Evolutionary conservation across 2,888 invertebrate genomes (phyloP), one percentile per base, ranked within the genome.

Genomic region (Spodoptera picta): DNA sequence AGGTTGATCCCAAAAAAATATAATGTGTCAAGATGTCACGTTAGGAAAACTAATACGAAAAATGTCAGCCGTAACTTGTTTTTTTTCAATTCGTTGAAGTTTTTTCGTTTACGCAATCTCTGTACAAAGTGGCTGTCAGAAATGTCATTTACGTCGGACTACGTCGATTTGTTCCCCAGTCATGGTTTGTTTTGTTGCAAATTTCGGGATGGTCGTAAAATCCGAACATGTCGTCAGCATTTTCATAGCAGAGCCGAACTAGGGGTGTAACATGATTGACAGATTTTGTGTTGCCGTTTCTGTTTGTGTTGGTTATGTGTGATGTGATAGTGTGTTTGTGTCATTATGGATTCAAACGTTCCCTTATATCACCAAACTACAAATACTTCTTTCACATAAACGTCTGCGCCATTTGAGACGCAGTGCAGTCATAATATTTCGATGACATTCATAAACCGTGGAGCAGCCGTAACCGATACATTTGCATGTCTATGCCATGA

Each of bases 121-220:
- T 1, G 44, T 67, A 66, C 68, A 60, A 73, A 75, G 70, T 78
- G 69, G 53, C 65, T 60, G 66, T 77, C 71, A 73, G 60, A 70
- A 71, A 67, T 60, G 51, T 76, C 68, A 69, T 69, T 71, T 69
- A 60, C 63, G 24, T 52, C 55, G 67, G 54, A 65, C 64, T 69
- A 59, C 69, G 75, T 69, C 71, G 69, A 75, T 78, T 83, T 79
- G 73, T 79, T 74, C 66, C 66, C 75, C 71, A 77, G 73, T 69
- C 67, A 70, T 77, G 69, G 72, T 82, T 80, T 82, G 82, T 81
- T 82, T 82, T 81, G 75, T 78, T 82, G 77, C 76, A 74, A 75
- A 80, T 76, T 36, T 77, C 73, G 69, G 73, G 61, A 61, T 63
- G 48, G 55, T 47, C 72, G 57, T 69, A 56, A 77, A 75, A 75